These are phyloP conservation scores for Fragum fragum DNA, from an alignment of 2,888 invertebrate genomes.

Conservation along the genomic window DNA sequence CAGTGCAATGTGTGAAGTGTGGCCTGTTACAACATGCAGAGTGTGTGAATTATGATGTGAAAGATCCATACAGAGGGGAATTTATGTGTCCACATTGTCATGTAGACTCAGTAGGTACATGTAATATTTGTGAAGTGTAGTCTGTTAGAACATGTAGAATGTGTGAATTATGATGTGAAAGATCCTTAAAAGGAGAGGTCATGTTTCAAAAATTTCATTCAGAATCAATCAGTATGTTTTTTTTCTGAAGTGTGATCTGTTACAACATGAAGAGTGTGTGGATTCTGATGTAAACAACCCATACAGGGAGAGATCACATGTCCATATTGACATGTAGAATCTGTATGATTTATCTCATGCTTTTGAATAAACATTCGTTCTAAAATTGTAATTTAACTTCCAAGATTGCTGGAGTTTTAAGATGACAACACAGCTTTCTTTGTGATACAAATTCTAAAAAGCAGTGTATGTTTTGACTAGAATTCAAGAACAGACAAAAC, in stretches of 20 bases:
- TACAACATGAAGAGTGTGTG: conserved; percentile 91
- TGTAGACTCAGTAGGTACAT: conserved; percentile 85
- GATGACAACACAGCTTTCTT: too few relatives aligned
- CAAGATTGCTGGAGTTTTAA: too few relatives aligned
- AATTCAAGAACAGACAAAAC: too few relatives aligned
- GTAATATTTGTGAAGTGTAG: neutral
- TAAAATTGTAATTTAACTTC: too few relatives aligned
- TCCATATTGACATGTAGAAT: too few relatives aligned
- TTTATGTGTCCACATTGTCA: conserved; percentile 92
- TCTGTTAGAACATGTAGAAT: conserved; percentile 90
- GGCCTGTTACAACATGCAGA: conserved; percentile 89
- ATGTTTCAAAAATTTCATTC: conserved; percentile 91
- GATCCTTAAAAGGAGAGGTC: conserved; percentile 87
- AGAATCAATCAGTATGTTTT: conserved; percentile 78
- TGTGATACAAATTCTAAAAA: too few relatives aligned
- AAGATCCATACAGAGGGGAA: conserved; percentile 81
- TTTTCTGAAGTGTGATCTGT: conserved; percentile 72
- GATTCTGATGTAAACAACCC: conserved; percentile 87
- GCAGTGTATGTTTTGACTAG: too few relatives aligned
- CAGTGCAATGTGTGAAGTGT: conserved; percentile 89
- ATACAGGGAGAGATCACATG: too few relatives aligned
- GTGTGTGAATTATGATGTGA: conserved; percentile 89
- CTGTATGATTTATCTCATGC: too few relatives aligned
- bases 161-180: conserved; percentile 88
- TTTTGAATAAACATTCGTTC: too few relatives aligned